A percentile compares a stretch with the other conserved stretches of the same genome.
phyloP scores from a whole-genome alignment of 2,797 vertebrate species.

The Echiichthys vipera region DNA sequence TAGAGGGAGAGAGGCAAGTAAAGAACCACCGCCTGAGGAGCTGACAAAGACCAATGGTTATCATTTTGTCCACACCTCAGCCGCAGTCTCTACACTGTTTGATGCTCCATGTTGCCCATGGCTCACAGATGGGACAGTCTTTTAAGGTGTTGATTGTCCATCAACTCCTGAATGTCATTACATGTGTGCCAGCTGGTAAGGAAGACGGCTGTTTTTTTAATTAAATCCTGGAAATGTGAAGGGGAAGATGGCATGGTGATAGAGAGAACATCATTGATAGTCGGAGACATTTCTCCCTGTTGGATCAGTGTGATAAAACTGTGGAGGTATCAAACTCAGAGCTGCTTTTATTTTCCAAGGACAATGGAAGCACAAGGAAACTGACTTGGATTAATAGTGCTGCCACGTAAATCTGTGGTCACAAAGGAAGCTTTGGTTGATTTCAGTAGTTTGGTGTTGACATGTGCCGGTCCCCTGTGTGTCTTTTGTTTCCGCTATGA shows the following conservation, averaged over 20 bases:
- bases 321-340: conserved; percentile 8
- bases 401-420: conserved; percentile 7
- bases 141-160: conserved; percentile 45
- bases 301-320: conserved; percentile 43
- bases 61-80: conserved; percentile 37
- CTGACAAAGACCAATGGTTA: conserved; percentile 45
- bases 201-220: conserved; percentile 39
- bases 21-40: conserved; percentile 34
- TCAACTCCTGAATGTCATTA: conserved; percentile 56
- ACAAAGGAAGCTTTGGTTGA: conserved; percentile 19
- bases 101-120: not conserved
- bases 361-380: conserved; percentile 5
- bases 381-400: conserved; percentile 10
- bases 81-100: conserved; percentile 2
- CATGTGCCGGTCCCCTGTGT: conserved; percentile 16
- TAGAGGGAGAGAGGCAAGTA: conserved; percentile 46
- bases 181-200: conserved; percentile 42
- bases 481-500: conserved; percentile 26
- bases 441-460: conserved; percentile 22
- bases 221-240: conserved; percentile 40
- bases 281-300: conserved; percentile 26
- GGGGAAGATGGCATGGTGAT: conserved; percentile 17
- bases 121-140: conserved; percentile 44
- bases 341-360: conserved; percentile 39
- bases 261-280: conserved; percentile 36